Evolutionary conservation across 2,113 vertebrate species (phyloP).

Genomic region (Syrrhaptes paradoxus): DNA sequence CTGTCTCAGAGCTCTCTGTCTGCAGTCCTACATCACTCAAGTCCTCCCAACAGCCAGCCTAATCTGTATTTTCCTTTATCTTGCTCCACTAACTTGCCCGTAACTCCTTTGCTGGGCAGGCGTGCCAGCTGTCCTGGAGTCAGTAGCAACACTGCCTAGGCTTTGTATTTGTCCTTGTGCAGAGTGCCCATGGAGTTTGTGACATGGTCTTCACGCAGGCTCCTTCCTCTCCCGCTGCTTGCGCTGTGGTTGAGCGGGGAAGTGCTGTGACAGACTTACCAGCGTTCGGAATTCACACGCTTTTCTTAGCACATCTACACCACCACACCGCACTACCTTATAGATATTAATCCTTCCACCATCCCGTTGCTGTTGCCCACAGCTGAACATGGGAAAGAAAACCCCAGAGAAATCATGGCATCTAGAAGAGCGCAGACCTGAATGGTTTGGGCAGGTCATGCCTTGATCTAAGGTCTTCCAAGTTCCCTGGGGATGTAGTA

Average conservation of each 20-base stretch:
- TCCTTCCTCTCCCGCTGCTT: neutral
- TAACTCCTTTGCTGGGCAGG: neutral
- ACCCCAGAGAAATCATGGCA: neutral
- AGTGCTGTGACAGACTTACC: neutral
- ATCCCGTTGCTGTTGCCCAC: neutral
- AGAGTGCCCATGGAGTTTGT: neutral
- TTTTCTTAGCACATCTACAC: neutral
- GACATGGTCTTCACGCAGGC: neutral
- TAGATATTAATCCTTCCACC: neutral
- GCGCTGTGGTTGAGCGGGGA: neutral
- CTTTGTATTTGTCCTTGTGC: neutral
- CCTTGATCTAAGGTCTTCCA: neutral
- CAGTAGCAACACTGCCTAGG: neutral
- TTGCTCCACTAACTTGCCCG: neutral
- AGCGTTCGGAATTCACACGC: neutral
- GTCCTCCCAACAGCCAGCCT: neutral
- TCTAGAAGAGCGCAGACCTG: rapidly evolving
- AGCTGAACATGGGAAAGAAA: neutral
- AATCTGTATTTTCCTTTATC: neutral
- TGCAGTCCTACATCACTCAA: neutral
- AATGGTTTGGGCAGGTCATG: rapidly evolving
- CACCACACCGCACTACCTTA: neutral
- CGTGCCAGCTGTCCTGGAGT: neutral
- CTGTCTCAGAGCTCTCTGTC: rapidly evolving
- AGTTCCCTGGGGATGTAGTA: neutral